Evolutionary conservation across 2,888 invertebrate species (phyloP), one percentile per base, ranked within the genome.

Genomic region (Acleris laterana): DNA sequence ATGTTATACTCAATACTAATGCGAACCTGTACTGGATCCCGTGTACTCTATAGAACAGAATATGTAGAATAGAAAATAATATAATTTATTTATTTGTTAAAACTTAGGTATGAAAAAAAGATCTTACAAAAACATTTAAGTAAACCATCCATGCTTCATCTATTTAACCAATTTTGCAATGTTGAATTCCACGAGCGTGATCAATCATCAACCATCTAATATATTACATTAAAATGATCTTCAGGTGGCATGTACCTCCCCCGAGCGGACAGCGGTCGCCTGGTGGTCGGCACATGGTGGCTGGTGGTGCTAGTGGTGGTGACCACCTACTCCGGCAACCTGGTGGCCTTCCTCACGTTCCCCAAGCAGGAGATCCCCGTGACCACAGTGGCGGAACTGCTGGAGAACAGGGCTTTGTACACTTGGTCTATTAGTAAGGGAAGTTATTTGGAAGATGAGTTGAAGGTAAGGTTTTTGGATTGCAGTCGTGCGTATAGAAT

Each of bases 231-330:
- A n/a, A 46, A 46, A 46, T 25, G 16, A n/a, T 28, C 62, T 77
- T 61, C 75, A 97, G 98, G 98, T 69, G 98, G 98, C 5, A 96
- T 97, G 94, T 96, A 97, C 78, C 90, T 98, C 42, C 98, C 98
- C 0, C 94, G 95, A 62, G 96, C 97, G 0, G 97, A 97, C 81
- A 98, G 98, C 74, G 97, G 97, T 3, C 95, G 98, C 6, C 85
- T 98, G 7, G 94, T 98, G 3, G 95, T 98, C 0, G 97, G 97
- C 0, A 95, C 97, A 1, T 98, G 98, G 98, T 98, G 98, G 98
- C 85, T 98, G 56, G 97, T 97, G 1, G 98, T 98, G 0, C 93
- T 98, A 69, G 96, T 98, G 0, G 94, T 98, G 20, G 96, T 98
- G 0, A 98, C 98, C 19, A 98, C 98, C 0, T 98, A 98, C 83